A percentile compares a stretch with the other conserved stretches of the same genome.
Evolutionary conservation across 2,113 vertebrate species (phyloP).

Genomic region (Manacus vitellinus): DNA sequence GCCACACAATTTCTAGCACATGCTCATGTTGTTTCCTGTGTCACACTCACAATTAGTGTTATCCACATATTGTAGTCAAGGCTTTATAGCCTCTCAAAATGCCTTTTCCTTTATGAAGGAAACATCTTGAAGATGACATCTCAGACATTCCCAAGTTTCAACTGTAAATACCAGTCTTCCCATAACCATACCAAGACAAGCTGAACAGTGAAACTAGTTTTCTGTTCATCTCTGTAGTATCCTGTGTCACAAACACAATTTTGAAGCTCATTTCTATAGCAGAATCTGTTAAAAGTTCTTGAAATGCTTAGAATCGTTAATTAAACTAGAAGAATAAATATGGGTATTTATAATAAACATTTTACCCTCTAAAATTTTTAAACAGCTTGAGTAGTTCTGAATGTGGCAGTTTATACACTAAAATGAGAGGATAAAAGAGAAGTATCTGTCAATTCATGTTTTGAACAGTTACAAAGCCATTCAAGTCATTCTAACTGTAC

Average conservation of each 20-base stretch:
- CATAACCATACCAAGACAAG: not conserved
- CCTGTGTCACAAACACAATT: not conserved
- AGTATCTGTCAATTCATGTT: not conserved
- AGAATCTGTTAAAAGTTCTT: not conserved
- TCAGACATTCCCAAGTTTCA: not conserved
- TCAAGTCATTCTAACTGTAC: not conserved
- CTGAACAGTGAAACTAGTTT: not conserved
- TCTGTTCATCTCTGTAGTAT: not conserved
- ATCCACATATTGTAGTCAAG: not conserved
- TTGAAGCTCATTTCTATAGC: not conserved
- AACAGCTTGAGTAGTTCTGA: not conserved
- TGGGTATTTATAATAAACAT: not conserved
- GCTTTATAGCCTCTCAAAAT: not conserved
- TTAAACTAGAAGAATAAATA: not conserved
- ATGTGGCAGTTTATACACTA: not conserved
- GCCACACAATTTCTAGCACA: not conserved
- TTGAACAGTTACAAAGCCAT: not conserved
- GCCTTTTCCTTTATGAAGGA: not conserved
- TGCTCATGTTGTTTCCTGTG: not conserved
- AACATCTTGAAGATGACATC: not conserved
- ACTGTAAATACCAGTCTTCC: not conserved
- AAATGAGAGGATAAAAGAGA: not conserved
- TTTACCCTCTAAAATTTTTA: not conserved
- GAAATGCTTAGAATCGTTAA: not conserved
- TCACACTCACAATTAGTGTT: not conserved